Base-by-base conservation (phyloP, 2,888 invertebrate species). In the Melanostoma mellinum region DNA sequence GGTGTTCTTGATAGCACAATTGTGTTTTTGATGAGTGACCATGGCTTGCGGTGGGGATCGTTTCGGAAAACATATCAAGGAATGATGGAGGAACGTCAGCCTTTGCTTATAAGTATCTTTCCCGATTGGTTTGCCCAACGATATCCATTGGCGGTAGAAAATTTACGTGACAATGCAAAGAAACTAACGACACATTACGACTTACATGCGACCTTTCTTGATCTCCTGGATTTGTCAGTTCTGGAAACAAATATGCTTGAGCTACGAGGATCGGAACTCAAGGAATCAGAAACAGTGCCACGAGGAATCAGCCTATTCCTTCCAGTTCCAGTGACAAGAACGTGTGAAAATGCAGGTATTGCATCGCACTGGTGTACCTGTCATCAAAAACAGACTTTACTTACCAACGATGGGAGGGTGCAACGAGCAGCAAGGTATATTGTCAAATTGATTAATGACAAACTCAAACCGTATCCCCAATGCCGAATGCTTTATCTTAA, bases 301-400 rank as follows among this genome's bases (percentile, higher is more conserved):
- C 92, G 94, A 65, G 94, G 95, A 10, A 94, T 95, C 5, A 97
- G 97, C 89, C 92, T 97, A 58, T 97, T 98, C 89, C 90, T 94
- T 33, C 93, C 94, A 0, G 93, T 98, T 78, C 94, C 96, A 0
- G 90, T 89, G 46, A 92, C 93, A 71, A 92, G 98, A 53, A 96
- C 95, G 0, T 98, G 98, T 89, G 92, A 93, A 61, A 92, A 92
- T 79, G 97, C 98, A 0, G 94, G 93, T 1, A 96, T 98, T 76
- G 94, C 94, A 0, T 94, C 95, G 35, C 96, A 97, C 89, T 98
- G 96, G 95, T 98, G 98, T 90, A 96, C 97, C 32, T 98, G 98
- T 86, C 95, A 96, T 88, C 93, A 93, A 75, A 94, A 94, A 67
- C 91, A 91, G 61, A 93, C 93, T 85, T 88, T 96, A 20, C 88